Conservation (phyloP, 2,797 vertebrate species). For the Phalloptychus januarius region DNA sequence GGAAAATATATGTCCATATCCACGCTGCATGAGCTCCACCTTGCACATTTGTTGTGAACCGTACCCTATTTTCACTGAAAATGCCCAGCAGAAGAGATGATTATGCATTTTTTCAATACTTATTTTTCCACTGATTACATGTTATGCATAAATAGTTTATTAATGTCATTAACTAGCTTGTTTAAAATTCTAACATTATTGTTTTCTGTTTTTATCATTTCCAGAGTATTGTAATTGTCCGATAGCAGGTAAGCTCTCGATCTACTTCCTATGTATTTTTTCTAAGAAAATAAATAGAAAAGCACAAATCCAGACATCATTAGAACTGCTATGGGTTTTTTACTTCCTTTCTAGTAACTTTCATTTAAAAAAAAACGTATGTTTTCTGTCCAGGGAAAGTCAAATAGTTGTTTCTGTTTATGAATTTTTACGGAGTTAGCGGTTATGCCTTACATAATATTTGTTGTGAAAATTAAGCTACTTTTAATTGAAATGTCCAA, state of each 20-base stretch:
- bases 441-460: background rate
- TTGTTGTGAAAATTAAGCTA: background rate
- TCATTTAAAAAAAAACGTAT: background rate
- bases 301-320: background rate
- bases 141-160: no score
- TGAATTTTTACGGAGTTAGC: background rate
- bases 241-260: background rate
- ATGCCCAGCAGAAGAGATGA: background rate
- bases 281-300: background rate
- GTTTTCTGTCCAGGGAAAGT: background rate
- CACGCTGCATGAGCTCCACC: background rate
- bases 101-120: background rate
- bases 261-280: background rate
- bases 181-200: background rate
- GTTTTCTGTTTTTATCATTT: background rate
- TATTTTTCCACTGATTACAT: background rate
- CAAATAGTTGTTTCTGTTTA: background rate
- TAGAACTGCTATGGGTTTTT: background rate
- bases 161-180: background rate
- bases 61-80: background rate
- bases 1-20: background rate
- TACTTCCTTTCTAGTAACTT: background rate
- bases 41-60: background rate
- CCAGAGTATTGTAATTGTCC: accelerated
- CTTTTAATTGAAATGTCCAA: background rate